Evolutionary conservation across 2,113 vertebrate species (phyloP), one percentile per base, ranked within the genome.

Genomic region (Phylloscopus trochilus): DNA sequence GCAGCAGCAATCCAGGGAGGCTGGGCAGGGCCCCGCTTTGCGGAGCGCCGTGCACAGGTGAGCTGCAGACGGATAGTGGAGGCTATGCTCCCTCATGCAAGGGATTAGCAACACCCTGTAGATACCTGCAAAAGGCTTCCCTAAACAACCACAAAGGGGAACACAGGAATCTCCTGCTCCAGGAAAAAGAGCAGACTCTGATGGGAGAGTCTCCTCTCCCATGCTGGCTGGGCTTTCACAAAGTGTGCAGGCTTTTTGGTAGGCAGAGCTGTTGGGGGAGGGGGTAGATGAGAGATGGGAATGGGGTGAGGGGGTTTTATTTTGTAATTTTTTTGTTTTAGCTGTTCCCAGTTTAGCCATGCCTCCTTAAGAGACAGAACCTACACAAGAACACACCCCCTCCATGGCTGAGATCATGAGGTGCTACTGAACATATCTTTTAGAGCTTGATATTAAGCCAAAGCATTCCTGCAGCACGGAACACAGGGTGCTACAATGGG

Each of bases 81-180:
- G 24, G 20, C 28, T n/a, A 0, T 0, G 0, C 0, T 72, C 30
- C 82, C 49, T 43, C 20, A 1, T 1, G 44, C 20, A 23, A 59
- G 33, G 41, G 46, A 13, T 24, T 35, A 44, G 18, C 59, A 10
- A 12, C 49, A 13, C 49, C 11, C n/a, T 31, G 18, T 1, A 49
- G 19, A 31, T 15, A 37, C 26, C 74, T 46, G 53, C 53, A 56
- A 9, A 39, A 39, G 41, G 23, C n/a, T 51, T 62, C 87, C 58
- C 41, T 27, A 4, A 83, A 58, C 27, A 58, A 33, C 17, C 15
- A 28, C 72, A 86, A 20, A 18, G 11, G 21, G 44, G 37, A 85
- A 58, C 35, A 49, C 4, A 33, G 63, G 4, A 53, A 75, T 43
- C 72, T 72, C 75, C 33, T 17, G n/a, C 59, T 78, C 13, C 52